phyloP scores from a whole-genome alignment of 2,888 invertebrate genomes.

The Microdon myrmicae region DNA sequence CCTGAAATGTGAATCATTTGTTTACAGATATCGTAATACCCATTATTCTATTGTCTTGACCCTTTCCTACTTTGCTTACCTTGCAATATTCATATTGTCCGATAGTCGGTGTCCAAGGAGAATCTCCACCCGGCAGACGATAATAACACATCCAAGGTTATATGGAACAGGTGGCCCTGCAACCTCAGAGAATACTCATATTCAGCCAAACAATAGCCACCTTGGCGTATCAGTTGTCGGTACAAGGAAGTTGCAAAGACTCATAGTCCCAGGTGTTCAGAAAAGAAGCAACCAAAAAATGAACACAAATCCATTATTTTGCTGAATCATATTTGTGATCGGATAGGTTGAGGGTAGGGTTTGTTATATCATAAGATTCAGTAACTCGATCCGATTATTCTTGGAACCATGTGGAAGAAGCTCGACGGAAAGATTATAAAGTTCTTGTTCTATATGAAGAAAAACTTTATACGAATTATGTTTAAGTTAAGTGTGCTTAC shows the following conservation, averaged over 20 bases:
- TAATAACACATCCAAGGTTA: too few species aligned
- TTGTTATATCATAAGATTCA: constrained; percentile 13
- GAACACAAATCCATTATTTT: not conserved
- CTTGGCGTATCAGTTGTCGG: too few species aligned
- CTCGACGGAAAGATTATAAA: constrained; percentile 24
- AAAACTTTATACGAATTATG: constrained; percentile 25
- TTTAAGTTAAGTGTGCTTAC: constrained; percentile 32
- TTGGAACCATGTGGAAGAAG: constrained; percentile 36
- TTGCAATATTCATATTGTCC: too few species aligned
- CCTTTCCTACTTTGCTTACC: too few species aligned
- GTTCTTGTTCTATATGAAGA: constrained; percentile 28
- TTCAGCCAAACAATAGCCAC: too few species aligned
- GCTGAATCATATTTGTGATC: not conserved
- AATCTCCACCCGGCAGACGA: too few species aligned
- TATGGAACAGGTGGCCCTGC: too few species aligned
- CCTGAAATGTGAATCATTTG: too few species aligned
- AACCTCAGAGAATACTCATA: too few species aligned
- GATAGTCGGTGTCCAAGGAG: too few species aligned
- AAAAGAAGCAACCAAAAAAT: constrained; percentile 9
- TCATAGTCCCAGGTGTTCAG: constrained; percentile 27
- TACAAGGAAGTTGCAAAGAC: constrained; percentile 8
- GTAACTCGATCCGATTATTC: constrained; percentile 23
- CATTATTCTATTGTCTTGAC: too few species aligned
- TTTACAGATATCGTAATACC: too few species aligned
- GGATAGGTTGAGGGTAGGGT: constrained; percentile 5